These are phyloP conservation scores for Aelia acuminata DNA, from an alignment of 2,888 invertebrate genomes.

Conservation along the genomic window DNA sequence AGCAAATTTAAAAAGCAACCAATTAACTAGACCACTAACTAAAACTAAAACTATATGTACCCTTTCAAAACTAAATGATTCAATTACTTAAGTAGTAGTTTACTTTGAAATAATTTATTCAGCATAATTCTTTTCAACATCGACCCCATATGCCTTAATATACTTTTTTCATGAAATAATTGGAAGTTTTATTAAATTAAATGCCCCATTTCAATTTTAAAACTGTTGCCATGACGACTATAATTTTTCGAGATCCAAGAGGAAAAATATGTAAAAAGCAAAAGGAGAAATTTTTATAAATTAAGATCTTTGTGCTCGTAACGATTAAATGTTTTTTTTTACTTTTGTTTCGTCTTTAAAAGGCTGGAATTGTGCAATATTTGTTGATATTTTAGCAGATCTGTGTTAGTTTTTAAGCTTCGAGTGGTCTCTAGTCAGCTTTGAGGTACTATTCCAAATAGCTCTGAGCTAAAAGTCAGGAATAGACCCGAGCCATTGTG, in stretches of 20 bases:
- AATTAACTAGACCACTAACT: background rate
- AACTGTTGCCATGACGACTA: background rate
- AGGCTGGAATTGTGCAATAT: constrained; percentile 66
- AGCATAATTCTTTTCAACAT: background rate
- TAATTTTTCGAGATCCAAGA: background rate
- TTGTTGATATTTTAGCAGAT: constrained; percentile 61
- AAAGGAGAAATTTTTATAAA: constrained; percentile 38
- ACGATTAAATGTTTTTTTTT: constrained; percentile 25
- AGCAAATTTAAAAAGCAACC: background rate
- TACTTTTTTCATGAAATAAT: background rate
- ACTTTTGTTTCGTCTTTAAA: constrained; percentile 55
- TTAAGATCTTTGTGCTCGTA: constrained; percentile 4
- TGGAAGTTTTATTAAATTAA: background rate
- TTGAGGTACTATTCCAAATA: constrained; percentile 31
- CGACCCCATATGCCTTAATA: background rate
- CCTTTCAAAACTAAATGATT: too few relatives aligned
- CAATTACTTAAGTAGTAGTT: background rate
- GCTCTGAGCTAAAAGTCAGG: background rate
- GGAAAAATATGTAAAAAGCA: constrained; percentile 23
- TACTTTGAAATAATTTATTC: background rate
- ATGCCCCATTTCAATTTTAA: background rate
- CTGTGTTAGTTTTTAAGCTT: constrained; percentile 52
- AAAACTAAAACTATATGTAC: background rate
- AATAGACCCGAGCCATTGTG: constrained; percentile 52
- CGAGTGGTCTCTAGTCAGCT: constrained; percentile 59